Conservation (phyloP, 2,888 invertebrate species). For the Heterodera filipjevi region DNA sequence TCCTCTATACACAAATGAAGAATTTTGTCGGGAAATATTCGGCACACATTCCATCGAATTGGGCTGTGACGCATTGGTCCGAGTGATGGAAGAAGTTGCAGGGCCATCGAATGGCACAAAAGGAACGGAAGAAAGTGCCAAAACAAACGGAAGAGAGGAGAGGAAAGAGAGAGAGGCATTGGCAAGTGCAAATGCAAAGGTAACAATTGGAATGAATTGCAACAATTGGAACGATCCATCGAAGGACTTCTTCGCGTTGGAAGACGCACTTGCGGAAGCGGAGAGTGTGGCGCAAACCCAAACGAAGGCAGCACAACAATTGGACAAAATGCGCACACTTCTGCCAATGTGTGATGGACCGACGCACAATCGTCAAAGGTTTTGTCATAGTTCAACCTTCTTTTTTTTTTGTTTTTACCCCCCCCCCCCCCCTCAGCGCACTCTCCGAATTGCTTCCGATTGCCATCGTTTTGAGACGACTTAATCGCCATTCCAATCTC, state of each 20-base stretch:
- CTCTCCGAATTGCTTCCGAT: neutral
- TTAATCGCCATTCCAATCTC: conserved; percentile 39
- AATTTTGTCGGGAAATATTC: conserved; percentile 4
- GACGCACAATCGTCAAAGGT: neutral
- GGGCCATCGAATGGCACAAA: neutral
- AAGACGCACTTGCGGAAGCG: conserved; percentile 5
- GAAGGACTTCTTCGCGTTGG: conserved; percentile 19
- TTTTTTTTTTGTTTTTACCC: neutral
- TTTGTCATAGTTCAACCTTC: neutral
- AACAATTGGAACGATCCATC: neutral
- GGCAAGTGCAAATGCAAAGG: neutral
- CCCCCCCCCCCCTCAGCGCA: neutral
- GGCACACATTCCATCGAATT: conserved; percentile 13
- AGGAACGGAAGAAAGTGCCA: neutral
- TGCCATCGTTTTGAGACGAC: conserved; percentile 31
- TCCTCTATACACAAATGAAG: neutral
- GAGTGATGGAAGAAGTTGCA: neutral
- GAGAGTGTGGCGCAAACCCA: neutral
- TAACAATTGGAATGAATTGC: neutral
- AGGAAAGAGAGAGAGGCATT: neutral
- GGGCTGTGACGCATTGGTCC: neutral
- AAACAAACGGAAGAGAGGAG: neutral
- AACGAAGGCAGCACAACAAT: neutral
- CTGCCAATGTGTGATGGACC: neutral
- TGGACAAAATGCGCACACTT: neutral